These are phyloP conservation scores for Peucedramus taeniatus DNA, from an alignment of 2,113 vertebrate genomes.

Conservation along the genomic window DNA sequence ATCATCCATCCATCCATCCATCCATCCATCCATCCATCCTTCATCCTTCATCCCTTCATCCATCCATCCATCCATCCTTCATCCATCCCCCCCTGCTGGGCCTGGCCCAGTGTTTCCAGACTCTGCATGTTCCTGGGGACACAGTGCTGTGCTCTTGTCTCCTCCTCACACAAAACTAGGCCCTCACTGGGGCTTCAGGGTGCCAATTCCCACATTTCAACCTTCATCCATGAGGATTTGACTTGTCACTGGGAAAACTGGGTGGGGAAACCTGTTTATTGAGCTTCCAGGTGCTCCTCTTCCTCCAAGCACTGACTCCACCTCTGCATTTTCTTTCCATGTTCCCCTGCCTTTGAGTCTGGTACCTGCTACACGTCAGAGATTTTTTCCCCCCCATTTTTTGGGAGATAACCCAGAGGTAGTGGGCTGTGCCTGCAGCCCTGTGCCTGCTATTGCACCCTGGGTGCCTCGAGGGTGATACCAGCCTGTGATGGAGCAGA, in stretches of 20 bases:
- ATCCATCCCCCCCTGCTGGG: fast-evolving
- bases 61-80: not conserved
- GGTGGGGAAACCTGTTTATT: not conserved
- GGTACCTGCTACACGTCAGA: fast-evolving
- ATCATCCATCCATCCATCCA: no score
- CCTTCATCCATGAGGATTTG: not conserved
- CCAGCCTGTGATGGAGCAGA: not conserved
- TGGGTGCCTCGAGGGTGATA: fast-evolving
- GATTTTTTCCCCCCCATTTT: fast-evolving
- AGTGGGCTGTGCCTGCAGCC: not conserved
- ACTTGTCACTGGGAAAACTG: not conserved
- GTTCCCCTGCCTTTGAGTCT: not conserved
- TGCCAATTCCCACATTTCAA: not conserved
- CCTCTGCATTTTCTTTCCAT: not conserved
- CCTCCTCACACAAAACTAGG: not conserved
- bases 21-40: no score
- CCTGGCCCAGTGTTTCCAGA: not conserved
- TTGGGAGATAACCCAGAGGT: not conserved
- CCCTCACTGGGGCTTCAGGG: fast-evolving
- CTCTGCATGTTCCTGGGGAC: not conserved
- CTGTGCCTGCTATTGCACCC: not conserved
- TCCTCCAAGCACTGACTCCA: not conserved
- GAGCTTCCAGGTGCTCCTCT: not conserved
- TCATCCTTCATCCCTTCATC: not conserved
- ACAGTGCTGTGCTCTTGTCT: not conserved